Percentiles rank a stretch among this genome's conserved stretches.
phyloP scores from a whole-genome alignment of 2,888 invertebrate species.

The Drosophila ezoana region DNA sequence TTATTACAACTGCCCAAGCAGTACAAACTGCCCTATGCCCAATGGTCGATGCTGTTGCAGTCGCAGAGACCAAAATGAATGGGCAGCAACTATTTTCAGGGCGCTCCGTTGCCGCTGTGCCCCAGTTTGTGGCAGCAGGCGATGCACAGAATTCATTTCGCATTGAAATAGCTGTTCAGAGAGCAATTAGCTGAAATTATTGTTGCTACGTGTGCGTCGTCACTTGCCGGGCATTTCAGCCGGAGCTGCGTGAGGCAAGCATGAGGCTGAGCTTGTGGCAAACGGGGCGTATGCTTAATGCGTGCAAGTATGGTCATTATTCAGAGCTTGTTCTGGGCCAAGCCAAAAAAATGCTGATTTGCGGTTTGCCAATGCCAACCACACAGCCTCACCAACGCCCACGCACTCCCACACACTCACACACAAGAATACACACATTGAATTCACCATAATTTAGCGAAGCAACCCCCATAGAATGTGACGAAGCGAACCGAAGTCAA shows the following conservation, averaged over 20 bases:
- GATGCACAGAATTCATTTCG: slow-evolving; percentile 76
- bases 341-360: slow-evolving; percentile 70
- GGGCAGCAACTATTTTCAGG: slow-evolving; percentile 51
- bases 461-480: slow-evolving; percentile 30
- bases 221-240: slow-evolving; percentile 53
- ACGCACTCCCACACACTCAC: slow-evolving; percentile 7
- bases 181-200: slow-evolving; percentile 83
- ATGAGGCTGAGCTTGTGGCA: not conserved
- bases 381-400: slow-evolving; percentile 8
- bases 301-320: slow-evolving; percentile 60
- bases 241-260: not conserved
- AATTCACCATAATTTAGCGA: slow-evolving; percentile 60
- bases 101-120: not conserved
- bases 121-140: slow-evolving; percentile 19
- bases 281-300: slow-evolving; percentile 69
- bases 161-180: slow-evolving; percentile 81
- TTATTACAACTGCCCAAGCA: slow-evolving; percentile 68
- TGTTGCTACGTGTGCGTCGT: slow-evolving; percentile 80
- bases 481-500: slow-evolving; percentile 37
- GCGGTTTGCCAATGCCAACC: slow-evolving; percentile 65
- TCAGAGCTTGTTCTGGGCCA: slow-evolving; percentile 36
- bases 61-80: slow-evolving; percentile 53
- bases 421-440: slow-evolving; percentile 2
- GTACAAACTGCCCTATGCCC: slow-evolving; percentile 17
- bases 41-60: slow-evolving; percentile 21